These are phyloP conservation scores for Coleophora deauratella DNA, from an alignment of 2,888 invertebrate species.

Conservation along the genomic window DNA sequence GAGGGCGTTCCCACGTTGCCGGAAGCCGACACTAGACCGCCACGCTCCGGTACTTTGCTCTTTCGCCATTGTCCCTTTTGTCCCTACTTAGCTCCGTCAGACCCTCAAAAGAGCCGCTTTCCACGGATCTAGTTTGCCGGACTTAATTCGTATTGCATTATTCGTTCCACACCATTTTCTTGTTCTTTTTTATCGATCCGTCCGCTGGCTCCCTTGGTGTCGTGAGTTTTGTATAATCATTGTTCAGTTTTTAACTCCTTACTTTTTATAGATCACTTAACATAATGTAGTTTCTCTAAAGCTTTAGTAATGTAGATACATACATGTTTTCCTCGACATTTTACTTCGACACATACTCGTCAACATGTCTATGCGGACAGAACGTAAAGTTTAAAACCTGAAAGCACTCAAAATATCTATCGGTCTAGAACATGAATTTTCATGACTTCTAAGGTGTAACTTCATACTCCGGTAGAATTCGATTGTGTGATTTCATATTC, in stretches of 20 bases:
- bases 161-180: constrained; percentile 52
- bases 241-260: neutral
- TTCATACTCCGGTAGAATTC: too few species aligned
- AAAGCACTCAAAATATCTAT: too few species aligned
- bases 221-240: constrained; percentile 4
- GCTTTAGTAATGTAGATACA: too few species aligned
- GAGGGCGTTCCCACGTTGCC: constrained; percentile 63
- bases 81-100: constrained; percentile 51
- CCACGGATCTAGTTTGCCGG: constrained; percentile 56
- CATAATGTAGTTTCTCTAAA: too few species aligned
- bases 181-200: constrained; percentile 34
- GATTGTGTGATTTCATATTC: constrained; percentile 20
- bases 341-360: too few species aligned
- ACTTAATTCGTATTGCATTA: constrained; percentile 59
- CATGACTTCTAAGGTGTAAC: too few species aligned
- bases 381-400: too few species aligned
- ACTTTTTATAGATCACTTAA: neutral
- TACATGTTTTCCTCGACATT: too few species aligned
- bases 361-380: too few species aligned
- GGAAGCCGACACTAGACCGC: constrained; percentile 56
- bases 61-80: constrained; percentile 62
- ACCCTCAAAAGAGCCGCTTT: constrained; percentile 52
- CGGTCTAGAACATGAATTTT: too few species aligned
- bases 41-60: constrained; percentile 64
- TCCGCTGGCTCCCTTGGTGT: constrained; percentile 32